These are phyloP conservation scores for Parapristionchus giblindavisi DNA, from an alignment of 2,888 invertebrate species.

Conservation along the genomic window DNA sequence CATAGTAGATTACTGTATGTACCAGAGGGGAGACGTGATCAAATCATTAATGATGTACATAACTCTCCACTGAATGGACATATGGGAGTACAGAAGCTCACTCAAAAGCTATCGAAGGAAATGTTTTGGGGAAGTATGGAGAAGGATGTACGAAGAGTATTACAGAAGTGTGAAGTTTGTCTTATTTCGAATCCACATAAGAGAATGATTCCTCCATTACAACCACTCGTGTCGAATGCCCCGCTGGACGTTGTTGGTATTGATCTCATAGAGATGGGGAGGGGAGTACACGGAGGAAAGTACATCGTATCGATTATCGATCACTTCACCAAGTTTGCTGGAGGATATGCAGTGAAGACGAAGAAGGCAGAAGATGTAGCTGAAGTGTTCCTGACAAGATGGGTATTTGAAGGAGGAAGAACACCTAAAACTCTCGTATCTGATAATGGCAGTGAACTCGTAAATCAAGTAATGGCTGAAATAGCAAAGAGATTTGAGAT, in stretches of 20 bases:
- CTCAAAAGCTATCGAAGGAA: not conserved
- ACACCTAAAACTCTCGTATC: conserved; percentile 38
- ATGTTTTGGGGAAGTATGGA: conserved; percentile 45
- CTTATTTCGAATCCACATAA: not conserved
- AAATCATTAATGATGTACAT: not conserved
- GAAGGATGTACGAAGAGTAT: conserved; percentile 36
- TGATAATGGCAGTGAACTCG: conserved; percentile 43
- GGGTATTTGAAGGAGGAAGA: not conserved
- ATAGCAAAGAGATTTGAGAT: conserved; percentile 37
- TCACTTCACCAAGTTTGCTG: conserved; percentile 41
- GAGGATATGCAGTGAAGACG: conserved; percentile 39
- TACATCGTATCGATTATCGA: conserved; percentile 43
- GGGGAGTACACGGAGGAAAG: conserved; percentile 2
- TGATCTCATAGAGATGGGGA: conserved; percentile 19
- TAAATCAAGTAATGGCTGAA: conserved; percentile 35
- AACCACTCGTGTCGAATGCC: not conserved
- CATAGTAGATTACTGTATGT: not conserved
- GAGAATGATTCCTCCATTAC: conserved; percentile 6
- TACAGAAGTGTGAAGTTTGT: conserved; percentile 26
- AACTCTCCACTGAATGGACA: not conserved
- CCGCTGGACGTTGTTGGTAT: conserved; percentile 20
- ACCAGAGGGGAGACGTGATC: too few species aligned
- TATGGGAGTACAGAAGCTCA: not conserved
- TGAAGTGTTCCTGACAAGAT: conserved; percentile 29
- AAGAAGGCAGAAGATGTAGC: conserved; percentile 43